Conservation (phyloP, 2,888 invertebrate species). For the Caradrina kadenii region DNA sequence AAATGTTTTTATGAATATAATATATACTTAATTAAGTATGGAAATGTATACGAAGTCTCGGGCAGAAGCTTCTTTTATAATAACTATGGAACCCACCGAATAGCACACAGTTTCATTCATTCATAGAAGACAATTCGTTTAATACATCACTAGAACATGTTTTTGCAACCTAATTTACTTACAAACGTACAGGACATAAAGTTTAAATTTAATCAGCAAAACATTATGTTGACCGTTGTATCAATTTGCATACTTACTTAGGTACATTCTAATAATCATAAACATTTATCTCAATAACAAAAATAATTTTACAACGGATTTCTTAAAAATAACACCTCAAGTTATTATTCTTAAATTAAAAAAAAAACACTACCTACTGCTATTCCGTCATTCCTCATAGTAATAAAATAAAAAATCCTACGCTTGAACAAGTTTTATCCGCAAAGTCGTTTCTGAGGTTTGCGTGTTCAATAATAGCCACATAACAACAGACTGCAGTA, state of each 20-base stretch:
- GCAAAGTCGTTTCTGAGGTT: constrained; percentile 6
- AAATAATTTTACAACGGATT: background rate
- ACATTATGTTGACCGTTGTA: background rate
- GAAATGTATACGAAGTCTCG: no score
- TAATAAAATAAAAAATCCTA: constrained; percentile 3
- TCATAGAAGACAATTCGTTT: no score
- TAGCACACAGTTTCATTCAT: background rate
- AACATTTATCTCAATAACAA: background rate
- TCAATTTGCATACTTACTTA: background rate
- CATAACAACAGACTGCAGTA: background rate
- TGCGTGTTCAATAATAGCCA: constrained; percentile 34
- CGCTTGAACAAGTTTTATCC: constrained; percentile 14
- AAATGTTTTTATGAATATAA: no score
- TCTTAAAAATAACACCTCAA: background rate
- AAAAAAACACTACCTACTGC: background rate
- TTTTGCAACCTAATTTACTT: background rate
- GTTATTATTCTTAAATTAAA: background rate
- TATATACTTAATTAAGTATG: no score
- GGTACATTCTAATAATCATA: no score
- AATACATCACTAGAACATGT: background rate
- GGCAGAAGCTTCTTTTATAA: background rate
- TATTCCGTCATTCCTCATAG: background rate
- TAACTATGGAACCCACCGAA: background rate
- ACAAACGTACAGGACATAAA: background rate
- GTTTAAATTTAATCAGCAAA: background rate